Percentiles rank a stretch among this genome's conserved stretches.
These are phyloP conservation scores for Chiroxiphia lanceolata DNA, from an alignment of 2,797 vertebrate species.

Conservation along the genomic window DNA sequence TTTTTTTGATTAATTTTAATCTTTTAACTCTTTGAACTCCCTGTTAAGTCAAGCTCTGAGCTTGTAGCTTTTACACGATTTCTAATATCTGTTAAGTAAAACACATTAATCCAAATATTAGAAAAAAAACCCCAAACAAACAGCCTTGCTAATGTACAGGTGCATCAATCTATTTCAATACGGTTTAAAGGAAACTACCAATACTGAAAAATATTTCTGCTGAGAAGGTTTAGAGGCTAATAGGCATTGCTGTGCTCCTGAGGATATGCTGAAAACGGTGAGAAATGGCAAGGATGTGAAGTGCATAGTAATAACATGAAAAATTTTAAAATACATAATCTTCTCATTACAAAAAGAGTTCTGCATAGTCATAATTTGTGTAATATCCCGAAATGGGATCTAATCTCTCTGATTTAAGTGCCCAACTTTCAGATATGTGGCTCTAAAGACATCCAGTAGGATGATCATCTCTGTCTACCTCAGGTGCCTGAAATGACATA, in stretches of 20 bases:
- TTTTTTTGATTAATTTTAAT: no score
- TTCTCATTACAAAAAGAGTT: neutral
- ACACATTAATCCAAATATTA: neutral
- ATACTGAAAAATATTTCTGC: neutral
- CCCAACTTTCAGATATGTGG: neutral
- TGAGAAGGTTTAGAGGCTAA: neutral
- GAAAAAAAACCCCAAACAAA: neutral
- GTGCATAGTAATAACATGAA: neutral
- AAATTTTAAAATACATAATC: neutral
- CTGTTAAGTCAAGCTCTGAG: neutral
- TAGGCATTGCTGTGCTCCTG: neutral
- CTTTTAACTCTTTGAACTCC: neutral
- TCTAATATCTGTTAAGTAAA: neutral
- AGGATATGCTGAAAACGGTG: neutral
- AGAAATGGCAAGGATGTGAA: slow-evolving; percentile 8
- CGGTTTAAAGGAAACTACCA: neutral
- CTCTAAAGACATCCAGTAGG: neutral
- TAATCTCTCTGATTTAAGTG: neutral
- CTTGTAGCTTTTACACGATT: neutral
- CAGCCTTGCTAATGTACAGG: neutral
- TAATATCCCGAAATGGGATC: neutral
- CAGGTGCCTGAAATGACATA: neutral
- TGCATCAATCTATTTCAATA: neutral
- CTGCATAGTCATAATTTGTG: neutral
- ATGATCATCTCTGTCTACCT: neutral